Conservation (phyloP, 2,113 vertebrate genomes). For the Nyctibius bracteatus region DNA sequence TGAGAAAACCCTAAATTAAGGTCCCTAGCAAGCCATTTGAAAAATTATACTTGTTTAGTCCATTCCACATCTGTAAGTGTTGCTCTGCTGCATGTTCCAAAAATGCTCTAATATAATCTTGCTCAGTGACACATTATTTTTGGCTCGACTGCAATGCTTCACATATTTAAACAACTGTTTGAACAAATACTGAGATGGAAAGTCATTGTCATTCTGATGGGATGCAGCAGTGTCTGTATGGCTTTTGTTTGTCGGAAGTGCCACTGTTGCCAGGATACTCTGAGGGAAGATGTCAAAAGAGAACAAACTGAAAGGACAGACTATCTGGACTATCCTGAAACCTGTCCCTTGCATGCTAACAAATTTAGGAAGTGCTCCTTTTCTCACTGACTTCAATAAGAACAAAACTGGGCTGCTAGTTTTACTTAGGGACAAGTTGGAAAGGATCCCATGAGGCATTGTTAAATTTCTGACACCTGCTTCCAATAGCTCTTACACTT, state of each 20-base stretch:
- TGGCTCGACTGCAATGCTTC: neutral
- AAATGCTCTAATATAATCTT: neutral
- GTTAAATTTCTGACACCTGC: neutral
- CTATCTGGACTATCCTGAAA: slow-evolving; percentile 24
- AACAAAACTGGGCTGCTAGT: neutral
- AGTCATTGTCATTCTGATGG: slow-evolving; percentile 66
- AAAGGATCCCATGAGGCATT: neutral
- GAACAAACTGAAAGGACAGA: slow-evolving; percentile 60
- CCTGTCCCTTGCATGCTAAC: slow-evolving; percentile 41
- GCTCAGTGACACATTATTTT: neutral
- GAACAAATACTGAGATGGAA: slow-evolving; percentile 14
- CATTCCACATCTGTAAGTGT: neutral
- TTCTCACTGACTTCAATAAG: neutral
- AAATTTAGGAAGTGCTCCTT: neutral
- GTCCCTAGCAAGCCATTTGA: neutral
- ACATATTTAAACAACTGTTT: slow-evolving; percentile 46
- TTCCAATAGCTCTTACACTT: neutral
- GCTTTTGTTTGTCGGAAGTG: slow-evolving; percentile 62
- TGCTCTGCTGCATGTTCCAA: neutral
- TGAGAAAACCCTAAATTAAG: neutral
- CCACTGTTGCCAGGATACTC: slow-evolving; percentile 67
- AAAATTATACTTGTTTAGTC: neutral
- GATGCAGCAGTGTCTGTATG: slow-evolving; percentile 53
- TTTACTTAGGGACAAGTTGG: neutral
- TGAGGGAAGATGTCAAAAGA: slow-evolving; percentile 66